These are phyloP conservation scores for Rhimphoctona megacephalus DNA, from an alignment of 2,888 invertebrate genomes.

Conservation along the genomic window DNA sequence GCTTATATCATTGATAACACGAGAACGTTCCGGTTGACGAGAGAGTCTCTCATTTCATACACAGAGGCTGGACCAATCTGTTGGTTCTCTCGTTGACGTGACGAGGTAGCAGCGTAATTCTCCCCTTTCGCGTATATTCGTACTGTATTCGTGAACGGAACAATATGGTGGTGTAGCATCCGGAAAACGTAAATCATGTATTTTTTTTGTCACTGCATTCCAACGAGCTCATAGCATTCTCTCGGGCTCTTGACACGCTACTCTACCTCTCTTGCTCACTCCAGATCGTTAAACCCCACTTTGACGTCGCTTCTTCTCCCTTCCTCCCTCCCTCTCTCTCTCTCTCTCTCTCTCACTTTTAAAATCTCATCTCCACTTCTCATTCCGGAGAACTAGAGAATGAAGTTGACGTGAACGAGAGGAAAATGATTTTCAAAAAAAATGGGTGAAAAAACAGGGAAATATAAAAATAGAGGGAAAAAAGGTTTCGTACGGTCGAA, in stretches of 20 bases:
- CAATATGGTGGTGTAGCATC: conserved; percentile 29
- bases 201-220: conserved; percentile 50
- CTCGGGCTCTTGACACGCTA: conserved; percentile 62
- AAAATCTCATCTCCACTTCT: conserved; percentile 41
- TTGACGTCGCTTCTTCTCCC: conserved; percentile 32
- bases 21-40: conserved; percentile 44
- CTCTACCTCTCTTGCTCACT: conserved; percentile 45
- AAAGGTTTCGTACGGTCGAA: conserved; percentile 17
- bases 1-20: conserved; percentile 23
- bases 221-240: conserved; percentile 66
- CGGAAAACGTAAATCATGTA: conserved; percentile 25
- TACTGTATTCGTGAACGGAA: not conserved
- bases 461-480: conserved; percentile 17
- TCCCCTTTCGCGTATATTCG: conserved; percentile 34
- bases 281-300: conserved; percentile 40
- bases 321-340: conserved; percentile 9
- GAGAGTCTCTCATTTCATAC: conserved; percentile 11
- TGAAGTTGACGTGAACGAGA: conserved; percentile 41
- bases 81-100: conserved; percentile 12
- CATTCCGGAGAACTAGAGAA: conserved; percentile 19
- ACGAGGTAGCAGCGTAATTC: conserved; percentile 33
- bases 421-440: conserved; percentile 19
- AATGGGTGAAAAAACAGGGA: not conserved
- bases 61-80: conserved; percentile 12
- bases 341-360: conserved; percentile 37